Percentiles rank a stretch among this genome's conserved stretches.
phyloP scores from a whole-genome alignment of 2,797 vertebrate species.

The Aldrovandia affinis region DNA sequence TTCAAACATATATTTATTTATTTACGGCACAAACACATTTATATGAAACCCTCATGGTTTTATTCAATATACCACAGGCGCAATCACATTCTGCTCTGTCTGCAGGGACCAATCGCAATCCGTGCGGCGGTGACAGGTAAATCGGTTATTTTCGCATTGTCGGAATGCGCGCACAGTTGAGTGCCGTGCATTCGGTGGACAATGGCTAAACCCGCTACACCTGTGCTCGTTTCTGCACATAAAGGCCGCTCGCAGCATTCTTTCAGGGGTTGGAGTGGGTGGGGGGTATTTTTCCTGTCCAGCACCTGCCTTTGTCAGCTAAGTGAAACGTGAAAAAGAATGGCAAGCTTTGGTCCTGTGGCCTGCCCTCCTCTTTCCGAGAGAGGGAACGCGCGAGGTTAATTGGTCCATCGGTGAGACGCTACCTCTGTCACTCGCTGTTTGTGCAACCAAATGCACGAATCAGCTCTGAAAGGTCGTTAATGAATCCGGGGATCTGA shows the following conservation, averaged over 20 bases:
- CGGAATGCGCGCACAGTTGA: no score
- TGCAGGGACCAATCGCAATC: not conserved
- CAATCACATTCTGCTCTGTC: not conserved
- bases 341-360: not conserved
- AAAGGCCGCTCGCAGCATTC: not conserved
- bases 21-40: no score
- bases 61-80: no score
- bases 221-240: not conserved
- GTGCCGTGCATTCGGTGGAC: not conserved
- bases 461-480: not conserved
- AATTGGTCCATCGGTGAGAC: not conserved
- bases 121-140: not conserved
- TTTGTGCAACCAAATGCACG: not conserved
- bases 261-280: no score
- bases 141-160: no score
- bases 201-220: not conserved
- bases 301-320: not conserved
- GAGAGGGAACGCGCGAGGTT: not conserved
- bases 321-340: not conserved
- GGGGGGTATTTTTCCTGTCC: no score
- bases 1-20: not conserved
- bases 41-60: no score
- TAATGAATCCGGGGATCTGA: not conserved
- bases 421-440: not conserved
- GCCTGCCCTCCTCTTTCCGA: not conserved